Percentiles rank a stretch among this genome's conserved stretches.
Evolutionary conservation across 2,888 invertebrate species (phyloP).

Genomic region (Hololepta plana): DNA sequence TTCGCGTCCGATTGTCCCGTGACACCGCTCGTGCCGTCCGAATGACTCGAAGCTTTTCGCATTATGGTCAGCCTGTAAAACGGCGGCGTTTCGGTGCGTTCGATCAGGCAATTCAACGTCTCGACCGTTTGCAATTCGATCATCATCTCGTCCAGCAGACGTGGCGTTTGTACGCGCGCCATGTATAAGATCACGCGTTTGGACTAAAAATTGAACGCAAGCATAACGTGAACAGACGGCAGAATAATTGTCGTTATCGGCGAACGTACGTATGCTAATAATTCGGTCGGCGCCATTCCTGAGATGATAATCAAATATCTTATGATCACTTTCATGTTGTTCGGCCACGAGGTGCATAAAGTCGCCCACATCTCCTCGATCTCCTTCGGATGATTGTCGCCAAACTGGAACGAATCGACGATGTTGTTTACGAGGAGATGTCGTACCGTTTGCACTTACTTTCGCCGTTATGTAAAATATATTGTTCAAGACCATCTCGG

Average conservation of each 20-base stretch:
- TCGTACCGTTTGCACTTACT: no score
- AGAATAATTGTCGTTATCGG: no score
- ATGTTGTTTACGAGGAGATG: no score
- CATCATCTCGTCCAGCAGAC: slow-evolving; percentile 93
- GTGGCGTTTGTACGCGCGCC: slow-evolving; percentile 79
- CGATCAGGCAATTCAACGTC: slow-evolving; percentile 87
- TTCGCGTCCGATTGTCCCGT: slow-evolving; percentile 32
- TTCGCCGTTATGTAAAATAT: slow-evolving; percentile 95
- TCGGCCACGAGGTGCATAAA: slow-evolving; percentile 89
- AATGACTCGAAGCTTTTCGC: slow-evolving; percentile 76
- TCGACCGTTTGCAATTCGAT: slow-evolving; percentile 93
- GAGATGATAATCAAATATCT: slow-evolving; percentile 91
- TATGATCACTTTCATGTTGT: slow-evolving; percentile 91
- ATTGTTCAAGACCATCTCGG: slow-evolving; percentile 98
- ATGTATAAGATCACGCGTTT: slow-evolving; percentile 89
- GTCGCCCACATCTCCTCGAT: slow-evolving; percentile 94
- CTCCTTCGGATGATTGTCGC: slow-evolving; percentile 88
- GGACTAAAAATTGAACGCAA: slow-evolving; percentile 40
- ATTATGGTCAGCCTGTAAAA: slow-evolving; percentile 89
- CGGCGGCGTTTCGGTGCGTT: slow-evolving; percentile 94
- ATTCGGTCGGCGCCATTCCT: slow-evolving; percentile 90
- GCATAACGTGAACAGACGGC: slow-evolving; percentile 2
- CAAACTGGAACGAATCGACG: slow-evolving; percentile 48
- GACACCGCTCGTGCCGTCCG: slow-evolving; percentile 37
- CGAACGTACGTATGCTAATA: slow-evolving; percentile 72